Evolutionary conservation across 1,140 invertebrate species (phyloP), one percentile per base, ranked within the genome.

Genomic region (Phortica variegata): DNA sequence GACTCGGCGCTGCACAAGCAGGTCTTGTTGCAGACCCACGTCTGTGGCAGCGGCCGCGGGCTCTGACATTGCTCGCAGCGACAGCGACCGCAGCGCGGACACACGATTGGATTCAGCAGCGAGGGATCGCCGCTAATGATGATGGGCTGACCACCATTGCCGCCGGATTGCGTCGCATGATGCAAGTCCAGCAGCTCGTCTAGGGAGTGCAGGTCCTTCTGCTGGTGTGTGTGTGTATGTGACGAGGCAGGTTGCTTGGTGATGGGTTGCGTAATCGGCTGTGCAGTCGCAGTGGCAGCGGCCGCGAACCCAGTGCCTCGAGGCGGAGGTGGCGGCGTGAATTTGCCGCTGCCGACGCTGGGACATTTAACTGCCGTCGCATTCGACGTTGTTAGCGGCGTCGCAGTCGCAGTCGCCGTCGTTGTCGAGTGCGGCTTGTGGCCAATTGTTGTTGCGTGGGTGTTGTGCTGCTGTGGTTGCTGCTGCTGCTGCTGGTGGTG

Each of bases 1-100:
- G 88, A 85, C 73, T 93, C 88, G 38, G 89, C 88, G 60, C 90
- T 93, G 78, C 91, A 88, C 60, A 90, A 83, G 77, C 89, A 93
- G 75, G 86, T 85, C 72, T 90, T 83, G 77, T 88, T 84, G 79
- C 92, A 93, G 51, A 94, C 81, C 93, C 93, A 96, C 40, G 84
- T 83, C 56, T 86, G 86, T 15, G 93, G 93, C 63, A 95, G 79
- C 32, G 88, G 84, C 16, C 89, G 82, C 7, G 91, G 90, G 61
- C 86, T 84, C 39, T 89, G 85, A 78, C 93, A 96, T 49, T 90
- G 85, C 62, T 87, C 86, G 81, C 93, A 96, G 18, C 87, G 82
- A 75, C 93, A 96, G 50, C 85, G 83, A 17, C 88, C 87, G 79
- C 93, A 97, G 52, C 85, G 83, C 32, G 84, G 82, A 81, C 91